Evolutionary conservation across 2,113 vertebrate genomes (phyloP), one percentile per base, ranked within the genome.

Genomic region (Pelmatolapia mariae): DNA sequence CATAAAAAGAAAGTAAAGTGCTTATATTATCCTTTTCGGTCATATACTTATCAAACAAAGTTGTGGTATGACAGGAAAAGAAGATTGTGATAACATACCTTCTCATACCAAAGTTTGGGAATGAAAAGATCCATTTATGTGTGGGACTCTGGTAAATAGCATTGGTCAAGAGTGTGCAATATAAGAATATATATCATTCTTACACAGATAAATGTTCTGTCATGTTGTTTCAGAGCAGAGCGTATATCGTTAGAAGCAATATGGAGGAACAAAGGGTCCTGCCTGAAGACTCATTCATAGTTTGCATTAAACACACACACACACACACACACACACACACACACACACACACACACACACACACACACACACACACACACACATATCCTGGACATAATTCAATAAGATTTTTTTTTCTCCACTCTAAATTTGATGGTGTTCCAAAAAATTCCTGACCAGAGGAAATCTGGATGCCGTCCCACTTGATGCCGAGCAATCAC

Each of bases 401-500:
- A 50, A 26, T 31, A 76, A 19, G 5, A 19, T 54, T 26, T 76
- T 36, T 29, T 76, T 15, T 45, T 36, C 18, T 57, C 15, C 18
- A 80, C 59, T 54, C 12, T 24, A 24, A 83, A 68, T n/a, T 80
- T 53, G 36, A 61, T 26, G 36, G 24, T 16, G 31, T 85, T 59
- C 56, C 40, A 54, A 53, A 57, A 57, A 84, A 76, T 82, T 87
- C 52, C 36, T 11, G 11, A 66, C 8, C 19, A 36, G 57, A 3
- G 89, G 81, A 80, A 82, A 54, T 81, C 68, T 76, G 81, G 59
- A 83, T 45, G 18, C 33, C 26, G 2, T 82, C 61, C 79, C 78
- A 26, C 43, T 11, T 47, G 78, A 61, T 80, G 38, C 33, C 0
- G 19, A 80, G 22, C 54, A 87, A 86, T 91, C 82, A 78, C 11